A percentile compares a stretch with the other conserved stretches of the same genome.
Evolutionary conservation across 2,113 vertebrate genomes (phyloP).

Genomic region (Pampusana beccarii): DNA sequence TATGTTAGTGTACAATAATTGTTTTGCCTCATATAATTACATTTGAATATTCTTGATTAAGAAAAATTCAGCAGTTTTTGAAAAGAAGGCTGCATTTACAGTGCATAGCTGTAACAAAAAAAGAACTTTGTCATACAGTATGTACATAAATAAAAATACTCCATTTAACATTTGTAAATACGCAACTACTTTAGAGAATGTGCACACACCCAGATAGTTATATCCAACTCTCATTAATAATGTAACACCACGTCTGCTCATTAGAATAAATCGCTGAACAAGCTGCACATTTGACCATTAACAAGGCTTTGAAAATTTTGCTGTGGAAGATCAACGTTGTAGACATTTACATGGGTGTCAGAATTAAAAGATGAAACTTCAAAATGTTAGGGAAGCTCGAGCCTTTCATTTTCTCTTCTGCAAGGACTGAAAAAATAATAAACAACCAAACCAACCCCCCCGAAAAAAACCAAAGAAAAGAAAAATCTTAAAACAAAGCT

Average conservation of each 20-base stretch:
- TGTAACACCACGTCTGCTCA: conserved; percentile 88
- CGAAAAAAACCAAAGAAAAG: not conserved
- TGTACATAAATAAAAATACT: conserved; percentile 99
- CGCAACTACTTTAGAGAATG: conserved; percentile 90
- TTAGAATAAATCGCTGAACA: conserved; percentile 82
- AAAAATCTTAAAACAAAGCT: conserved; percentile 18
- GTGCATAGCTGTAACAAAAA: conserved; percentile 99
- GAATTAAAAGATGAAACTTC: conserved; percentile 78
- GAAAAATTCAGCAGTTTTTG: conserved; percentile 90
- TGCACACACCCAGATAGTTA: conserved; percentile 79
- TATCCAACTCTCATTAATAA: conserved; percentile 78
- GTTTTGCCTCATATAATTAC: conserved; percentile 91
- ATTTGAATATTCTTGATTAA: conserved; percentile 97
- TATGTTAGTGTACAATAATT: conserved; percentile 92
- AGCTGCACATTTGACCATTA: conserved; percentile 86
- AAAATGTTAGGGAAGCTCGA: conserved; percentile 75
- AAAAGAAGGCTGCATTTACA: conserved; percentile 99
- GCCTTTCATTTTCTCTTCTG: conserved; percentile 71
- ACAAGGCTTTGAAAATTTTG: conserved; percentile 84
- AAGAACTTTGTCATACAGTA: conserved; percentile 87
- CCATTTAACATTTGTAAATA: conserved; percentile 94
- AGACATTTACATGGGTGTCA: conserved; percentile 81
- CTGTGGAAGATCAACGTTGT: conserved; percentile 82
- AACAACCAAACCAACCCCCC: not conserved
- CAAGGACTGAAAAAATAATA: not conserved